These are phyloP conservation scores for Pogonomyrmex barbatus DNA, from an alignment of 1,140 invertebrate genomes.

Conservation along the genomic window DNA sequence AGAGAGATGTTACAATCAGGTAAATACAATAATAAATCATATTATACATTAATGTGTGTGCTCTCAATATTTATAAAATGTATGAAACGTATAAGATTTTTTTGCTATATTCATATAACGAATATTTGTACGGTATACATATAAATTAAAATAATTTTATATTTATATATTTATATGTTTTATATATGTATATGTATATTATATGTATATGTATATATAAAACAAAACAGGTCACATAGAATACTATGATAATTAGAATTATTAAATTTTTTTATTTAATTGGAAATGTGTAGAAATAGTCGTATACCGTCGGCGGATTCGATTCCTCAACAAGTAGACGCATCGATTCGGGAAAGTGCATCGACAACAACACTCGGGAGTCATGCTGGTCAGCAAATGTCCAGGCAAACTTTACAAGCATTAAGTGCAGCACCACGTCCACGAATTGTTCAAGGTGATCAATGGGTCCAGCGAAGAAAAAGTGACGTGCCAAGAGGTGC, in stretches of 20 bases:
- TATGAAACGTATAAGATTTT: too few species aligned
- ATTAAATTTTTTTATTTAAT: conserved; percentile 49
- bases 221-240: background rate
- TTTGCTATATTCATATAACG: too few species aligned
- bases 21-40: conserved; percentile 66
- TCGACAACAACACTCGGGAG: conserved; percentile 79
- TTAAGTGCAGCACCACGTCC: conserved; percentile 92
- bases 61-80: too few species aligned
- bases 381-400: conserved; percentile 89
- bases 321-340: conserved; percentile 84
- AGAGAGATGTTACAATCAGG: conserved; percentile 85
- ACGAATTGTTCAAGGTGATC: conserved; percentile 89
- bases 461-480: conserved; percentile 90
- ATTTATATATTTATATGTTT: too few species aligned
- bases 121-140: background rate
- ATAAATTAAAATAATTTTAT: background rate
- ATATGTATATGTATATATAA: too few species aligned
- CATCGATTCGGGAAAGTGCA: conserved; percentile 86
- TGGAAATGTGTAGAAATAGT: conserved; percentile 86
- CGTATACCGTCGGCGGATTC: conserved; percentile 88
- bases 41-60: background rate
- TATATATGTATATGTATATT: too few species aligned
- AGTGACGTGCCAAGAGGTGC: conserved; percentile 86
- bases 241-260: conserved; percentile 1
- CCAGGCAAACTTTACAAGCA: conserved; percentile 91